Evolutionary conservation across 2,797 vertebrate genomes (phyloP), one percentile per base, ranked within the genome.

Genomic region (Macropodus opercularis): DNA sequence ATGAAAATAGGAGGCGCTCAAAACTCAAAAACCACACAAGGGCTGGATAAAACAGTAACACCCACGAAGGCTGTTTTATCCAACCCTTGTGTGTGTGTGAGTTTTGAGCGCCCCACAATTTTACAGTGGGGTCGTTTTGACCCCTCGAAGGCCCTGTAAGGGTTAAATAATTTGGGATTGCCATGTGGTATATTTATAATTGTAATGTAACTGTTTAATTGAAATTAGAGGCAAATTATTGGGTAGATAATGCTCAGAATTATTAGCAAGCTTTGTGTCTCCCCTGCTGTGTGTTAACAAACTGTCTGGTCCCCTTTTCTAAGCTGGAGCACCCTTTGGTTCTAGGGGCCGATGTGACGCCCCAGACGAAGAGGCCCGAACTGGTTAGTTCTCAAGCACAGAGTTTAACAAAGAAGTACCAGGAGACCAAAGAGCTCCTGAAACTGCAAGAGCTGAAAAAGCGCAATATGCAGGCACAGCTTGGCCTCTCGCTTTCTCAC

Each of bases 291-390:
- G 87, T 94, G 92, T 94, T 94, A 94, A 94, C 91, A 89, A 91
- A 94, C 88, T 94, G 84, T 94, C 90, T 94, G 93, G 92, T 94
- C 93, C 93, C 93, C 92, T 94, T 93, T 94, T 90, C 92, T 89
- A 94, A 94, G 93, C 93, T 93, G 92, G 93, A 93, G 88, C 88
- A 85, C 84, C 91, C 91, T 90, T 87, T 92, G 91, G 91, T 89
- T 93, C 88, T 93, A 91, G 92, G 93, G 91, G 92, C 91, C 70
- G 91, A 91, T 83, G 87, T 88, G 80, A 86, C 77, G 86, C 89
- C 91, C 83, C 93, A 93, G 93, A 92, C 32, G 93, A 93, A 93
- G 92, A 93, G 86, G 89, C 88, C 89, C 49, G 92, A 94, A 83
- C 91, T 91, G 91, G 90, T 93, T 92, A 93, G 92, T 93, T 90